Evolutionary conservation across 2,113 vertebrate species (phyloP).

Genomic region (Mustelus asterias): DNA sequence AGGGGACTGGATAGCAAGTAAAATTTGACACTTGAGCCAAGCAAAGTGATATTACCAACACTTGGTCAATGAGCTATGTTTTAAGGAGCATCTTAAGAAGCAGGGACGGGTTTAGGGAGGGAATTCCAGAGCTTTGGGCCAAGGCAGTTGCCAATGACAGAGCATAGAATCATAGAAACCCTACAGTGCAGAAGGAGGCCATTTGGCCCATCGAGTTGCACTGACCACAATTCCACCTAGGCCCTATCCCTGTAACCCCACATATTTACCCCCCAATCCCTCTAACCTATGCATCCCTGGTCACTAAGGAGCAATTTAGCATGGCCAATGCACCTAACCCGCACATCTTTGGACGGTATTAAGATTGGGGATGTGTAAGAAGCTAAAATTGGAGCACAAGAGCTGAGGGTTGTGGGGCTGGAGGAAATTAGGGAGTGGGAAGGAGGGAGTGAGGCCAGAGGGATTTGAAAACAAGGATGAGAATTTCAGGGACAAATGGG

Average conservation of each 20-base stretch:
- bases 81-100: neutral
- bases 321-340: no score
- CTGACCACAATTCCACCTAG: no score
- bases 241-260: no score
- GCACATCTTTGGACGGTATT: neutral
- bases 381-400: neutral
- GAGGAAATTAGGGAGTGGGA: neutral
- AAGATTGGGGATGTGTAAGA: neutral
- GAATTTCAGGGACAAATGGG: neutral
- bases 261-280: no score
- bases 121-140: neutral
- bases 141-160: neutral
- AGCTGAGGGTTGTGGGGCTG: neutral
- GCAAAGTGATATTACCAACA: neutral
- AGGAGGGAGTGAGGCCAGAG: neutral
- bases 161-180: no score
- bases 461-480: no score
- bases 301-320: no score
- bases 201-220: no score
- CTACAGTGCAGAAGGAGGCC: no score
- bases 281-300: no score
- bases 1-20: neutral
- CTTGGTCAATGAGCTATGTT: neutral
- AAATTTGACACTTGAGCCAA: neutral
- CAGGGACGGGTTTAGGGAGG: neutral